Conservation (phyloP, 2,888 invertebrate species). For the Tenthredo scrophulariae region DNA sequence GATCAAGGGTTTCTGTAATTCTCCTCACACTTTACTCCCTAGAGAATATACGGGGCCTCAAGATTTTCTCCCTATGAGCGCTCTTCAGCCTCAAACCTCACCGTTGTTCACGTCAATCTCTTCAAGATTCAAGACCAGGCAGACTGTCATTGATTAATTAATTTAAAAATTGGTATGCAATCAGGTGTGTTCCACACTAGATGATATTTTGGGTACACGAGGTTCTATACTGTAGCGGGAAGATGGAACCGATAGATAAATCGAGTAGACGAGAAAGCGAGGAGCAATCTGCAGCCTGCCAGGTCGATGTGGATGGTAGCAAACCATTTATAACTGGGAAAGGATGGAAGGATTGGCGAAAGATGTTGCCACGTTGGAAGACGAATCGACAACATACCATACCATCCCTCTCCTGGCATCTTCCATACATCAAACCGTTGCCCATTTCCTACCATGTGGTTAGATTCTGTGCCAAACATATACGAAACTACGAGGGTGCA, state of each 20-base stretch:
- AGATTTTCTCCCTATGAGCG: constrained; percentile 67
- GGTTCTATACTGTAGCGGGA: constrained; percentile 7
- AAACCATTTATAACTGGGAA: constrained; percentile 70
- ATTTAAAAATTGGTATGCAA: not conserved
- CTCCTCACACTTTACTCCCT: constrained; percentile 74
- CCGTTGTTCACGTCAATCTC: constrained; percentile 6
- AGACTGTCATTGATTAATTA: not conserved
- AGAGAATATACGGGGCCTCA: constrained; percentile 73
- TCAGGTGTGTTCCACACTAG: not conserved
- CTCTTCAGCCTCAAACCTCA: not conserved
- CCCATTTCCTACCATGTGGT: constrained; percentile 51
- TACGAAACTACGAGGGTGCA: not conserved
- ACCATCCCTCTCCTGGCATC: constrained; percentile 69
- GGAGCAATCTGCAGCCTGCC: constrained; percentile 65
- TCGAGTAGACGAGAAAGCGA: constrained; percentile 65
- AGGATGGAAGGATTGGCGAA: constrained; percentile 71
- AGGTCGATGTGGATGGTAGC: constrained; percentile 66
- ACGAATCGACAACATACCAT: constrained; percentile 75
- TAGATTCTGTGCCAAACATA: constrained; percentile 43
- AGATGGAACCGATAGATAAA: constrained; percentile 70
- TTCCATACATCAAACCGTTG: constrained; percentile 71
- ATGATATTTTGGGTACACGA: not conserved
- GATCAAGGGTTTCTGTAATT: constrained; percentile 77
- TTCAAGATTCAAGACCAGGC: not conserved
- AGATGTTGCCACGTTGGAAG: constrained; percentile 70